phyloP scores from a whole-genome alignment of 2,797 vertebrate genomes.

The Apogon hyalosoma region DNA sequence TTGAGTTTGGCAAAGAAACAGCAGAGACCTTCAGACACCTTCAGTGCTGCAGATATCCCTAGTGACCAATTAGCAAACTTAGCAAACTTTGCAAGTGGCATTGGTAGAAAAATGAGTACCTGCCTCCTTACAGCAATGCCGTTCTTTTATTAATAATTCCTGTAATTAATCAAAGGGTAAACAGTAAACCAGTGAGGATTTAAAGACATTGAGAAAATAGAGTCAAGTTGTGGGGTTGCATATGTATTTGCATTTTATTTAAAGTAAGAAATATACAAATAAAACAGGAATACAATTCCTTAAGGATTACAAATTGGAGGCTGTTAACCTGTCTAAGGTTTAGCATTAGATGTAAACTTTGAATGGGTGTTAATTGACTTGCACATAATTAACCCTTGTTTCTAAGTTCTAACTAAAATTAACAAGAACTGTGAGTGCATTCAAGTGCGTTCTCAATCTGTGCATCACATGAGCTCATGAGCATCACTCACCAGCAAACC shows the following conservation, averaged over 20 bases:
- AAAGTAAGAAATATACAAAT: not conserved
- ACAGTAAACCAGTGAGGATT: constrained; percentile 34
- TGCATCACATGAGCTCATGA: no score
- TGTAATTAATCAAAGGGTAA: constrained; percentile 58
- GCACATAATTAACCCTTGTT: not conserved
- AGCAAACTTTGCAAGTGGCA: constrained; percentile 53
- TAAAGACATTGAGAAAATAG: constrained; percentile 27
- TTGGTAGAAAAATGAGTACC: constrained; percentile 37
- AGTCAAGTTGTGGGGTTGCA: constrained; percentile 1
- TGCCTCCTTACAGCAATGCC: constrained; percentile 30
- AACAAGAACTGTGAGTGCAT: no score
- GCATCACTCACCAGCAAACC: no score
- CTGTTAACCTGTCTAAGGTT: not conserved
- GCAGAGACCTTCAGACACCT: constrained; percentile 51
- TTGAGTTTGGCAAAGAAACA: constrained; percentile 42
- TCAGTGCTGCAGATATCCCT: constrained; percentile 40
- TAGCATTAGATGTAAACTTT: not conserved
- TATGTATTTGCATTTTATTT: constrained; percentile 21
- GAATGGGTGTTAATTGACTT: not conserved
- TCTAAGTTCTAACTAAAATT: no score
- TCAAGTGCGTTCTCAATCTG: no score
- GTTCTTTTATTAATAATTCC: constrained; percentile 45
- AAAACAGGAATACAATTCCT: not conserved
- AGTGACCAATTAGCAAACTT: constrained; percentile 72
- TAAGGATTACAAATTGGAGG: not conserved